Conservation (phyloP, 2,797 vertebrate species). For the Chaunax sp. region DNA sequence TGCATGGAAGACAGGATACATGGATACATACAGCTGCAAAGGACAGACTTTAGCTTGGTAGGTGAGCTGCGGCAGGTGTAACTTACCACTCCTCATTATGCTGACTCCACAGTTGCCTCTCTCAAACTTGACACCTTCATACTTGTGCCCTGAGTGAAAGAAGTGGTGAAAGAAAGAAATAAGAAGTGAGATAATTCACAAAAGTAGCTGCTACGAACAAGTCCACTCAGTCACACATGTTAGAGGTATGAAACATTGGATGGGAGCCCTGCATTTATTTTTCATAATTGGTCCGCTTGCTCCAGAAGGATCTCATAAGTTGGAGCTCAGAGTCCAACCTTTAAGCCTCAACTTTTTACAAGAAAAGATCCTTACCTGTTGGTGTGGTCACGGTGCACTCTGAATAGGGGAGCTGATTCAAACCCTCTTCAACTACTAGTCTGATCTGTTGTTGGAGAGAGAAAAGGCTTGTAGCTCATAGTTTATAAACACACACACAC, state of each 20-base stretch:
- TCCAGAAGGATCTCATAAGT: not conserved
- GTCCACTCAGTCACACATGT: constrained; percentile 3
- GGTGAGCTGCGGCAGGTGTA: constrained; percentile 8
- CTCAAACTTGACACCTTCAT: constrained; percentile 94
- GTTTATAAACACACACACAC: not conserved
- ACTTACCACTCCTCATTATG: constrained; percentile 96
- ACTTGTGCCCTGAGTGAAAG: constrained; percentile 89
- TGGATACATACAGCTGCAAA: not conserved
- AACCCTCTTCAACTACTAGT: constrained; percentile 94
- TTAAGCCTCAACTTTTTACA: constrained; percentile 4
- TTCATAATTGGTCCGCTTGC: not conserved
- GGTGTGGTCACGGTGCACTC: constrained; percentile 95
- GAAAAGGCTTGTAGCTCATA: not conserved
- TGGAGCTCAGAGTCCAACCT: not conserved
- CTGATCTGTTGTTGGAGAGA: constrained; percentile 85
- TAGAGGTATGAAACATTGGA: constrained; percentile 7
- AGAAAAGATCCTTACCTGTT: constrained; percentile 83
- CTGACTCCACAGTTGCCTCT: constrained; percentile 97
- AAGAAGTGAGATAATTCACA: constrained; percentile 20
- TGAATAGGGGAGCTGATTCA: constrained; percentile 94
- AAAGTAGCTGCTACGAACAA: constrained; percentile 24
- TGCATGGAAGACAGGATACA: not conserved
- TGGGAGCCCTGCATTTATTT: not conserved
- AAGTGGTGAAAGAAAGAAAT: constrained; percentile 3
- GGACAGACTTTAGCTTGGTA: too few relatives aligned